Evolutionary conservation across 2,888 invertebrate genomes (phyloP).

Genomic region (Pardosa pseudoannulata): DNA sequence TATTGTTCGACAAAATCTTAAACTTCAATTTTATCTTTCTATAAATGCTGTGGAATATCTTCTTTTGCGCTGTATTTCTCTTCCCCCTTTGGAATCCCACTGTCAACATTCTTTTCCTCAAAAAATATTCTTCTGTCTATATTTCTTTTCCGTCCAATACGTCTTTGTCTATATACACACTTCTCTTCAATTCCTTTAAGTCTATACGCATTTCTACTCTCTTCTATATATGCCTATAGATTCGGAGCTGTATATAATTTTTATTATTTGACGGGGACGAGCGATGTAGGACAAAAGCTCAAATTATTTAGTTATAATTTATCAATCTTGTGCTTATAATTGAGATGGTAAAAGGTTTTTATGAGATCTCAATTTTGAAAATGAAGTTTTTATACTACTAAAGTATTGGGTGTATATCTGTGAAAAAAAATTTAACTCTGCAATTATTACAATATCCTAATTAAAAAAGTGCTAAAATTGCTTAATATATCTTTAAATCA

Average conservation of each 20-base stretch:
- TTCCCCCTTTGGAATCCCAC: not conserved
- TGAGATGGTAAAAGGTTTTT: no score
- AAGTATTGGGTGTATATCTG: no score
- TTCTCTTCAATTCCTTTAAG: slow-evolving; percentile 6
- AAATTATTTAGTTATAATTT: not conserved
- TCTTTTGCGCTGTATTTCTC: not conserved
- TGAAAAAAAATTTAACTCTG: no score
- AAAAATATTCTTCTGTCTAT: slow-evolving; percentile 12
- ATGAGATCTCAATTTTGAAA: no score
- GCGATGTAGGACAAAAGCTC: no score
- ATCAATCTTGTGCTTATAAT: no score
- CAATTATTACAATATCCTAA: no score
- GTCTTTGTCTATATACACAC: slow-evolving; percentile 13
- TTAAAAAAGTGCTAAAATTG: no score
- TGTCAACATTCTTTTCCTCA: slow-evolving; percentile 14
- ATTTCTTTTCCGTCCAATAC: slow-evolving; percentile 10
- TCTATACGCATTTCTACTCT: not conserved
- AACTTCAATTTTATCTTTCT: slow-evolving; percentile 2
- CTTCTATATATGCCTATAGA: not conserved
- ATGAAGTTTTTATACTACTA: no score
- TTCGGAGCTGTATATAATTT: not conserved
- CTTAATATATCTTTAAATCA: no score
- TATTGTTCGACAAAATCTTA: not conserved
- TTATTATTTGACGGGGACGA: not conserved
- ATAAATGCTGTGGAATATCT: not conserved